A percentile compares a stretch with the other conserved stretches of the same genome.
Conservation (phyloP, 2,888 invertebrate genomes). For the Phragmatobia fuliginosa region DNA sequence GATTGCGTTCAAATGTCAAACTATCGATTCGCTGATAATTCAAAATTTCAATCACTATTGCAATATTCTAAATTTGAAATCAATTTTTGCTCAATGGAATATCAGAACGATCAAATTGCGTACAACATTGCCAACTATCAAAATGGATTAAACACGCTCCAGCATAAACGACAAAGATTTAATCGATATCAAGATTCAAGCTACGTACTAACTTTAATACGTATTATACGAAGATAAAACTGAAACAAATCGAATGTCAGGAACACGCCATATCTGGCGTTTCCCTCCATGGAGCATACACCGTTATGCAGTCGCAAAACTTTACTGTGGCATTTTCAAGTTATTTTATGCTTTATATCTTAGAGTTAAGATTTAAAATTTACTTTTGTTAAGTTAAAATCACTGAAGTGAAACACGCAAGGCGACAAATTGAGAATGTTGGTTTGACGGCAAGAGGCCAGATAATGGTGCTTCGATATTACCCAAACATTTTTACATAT, state of each 20-base stretch:
- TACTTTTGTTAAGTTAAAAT: conserved; percentile 16
- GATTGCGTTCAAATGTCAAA: not conserved
- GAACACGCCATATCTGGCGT: conserved; percentile 71
- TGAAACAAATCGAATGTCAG: conserved; percentile 80
- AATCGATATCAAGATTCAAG: conserved; percentile 38
- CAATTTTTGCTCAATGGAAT: not conserved
- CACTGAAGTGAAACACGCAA: conserved; percentile 41
- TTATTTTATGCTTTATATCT: conserved; percentile 35
- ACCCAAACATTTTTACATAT: conserved; percentile 44
- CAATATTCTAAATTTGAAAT: not conserved
- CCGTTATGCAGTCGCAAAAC: conserved; percentile 69
- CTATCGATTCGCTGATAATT: not conserved
- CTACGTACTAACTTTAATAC: conserved; percentile 32
- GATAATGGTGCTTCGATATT: conserved; percentile 46
- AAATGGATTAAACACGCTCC: conserved; percentile 2
- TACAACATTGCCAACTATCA: not conserved
- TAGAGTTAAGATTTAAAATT: conserved; percentile 35
- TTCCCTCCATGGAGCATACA: conserved; percentile 56
- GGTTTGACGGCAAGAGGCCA: conserved; percentile 54
- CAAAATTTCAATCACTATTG: not conserved
- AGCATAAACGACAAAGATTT: conserved; percentile 28
- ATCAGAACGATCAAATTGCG: not conserved
- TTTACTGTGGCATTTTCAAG: conserved; percentile 41
- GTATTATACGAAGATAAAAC: conserved; percentile 64
- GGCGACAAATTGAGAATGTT: conserved; percentile 67